These are phyloP conservation scores for Albula goreensis DNA, from an alignment of 2,113 vertebrate species.

Conservation along the genomic window DNA sequence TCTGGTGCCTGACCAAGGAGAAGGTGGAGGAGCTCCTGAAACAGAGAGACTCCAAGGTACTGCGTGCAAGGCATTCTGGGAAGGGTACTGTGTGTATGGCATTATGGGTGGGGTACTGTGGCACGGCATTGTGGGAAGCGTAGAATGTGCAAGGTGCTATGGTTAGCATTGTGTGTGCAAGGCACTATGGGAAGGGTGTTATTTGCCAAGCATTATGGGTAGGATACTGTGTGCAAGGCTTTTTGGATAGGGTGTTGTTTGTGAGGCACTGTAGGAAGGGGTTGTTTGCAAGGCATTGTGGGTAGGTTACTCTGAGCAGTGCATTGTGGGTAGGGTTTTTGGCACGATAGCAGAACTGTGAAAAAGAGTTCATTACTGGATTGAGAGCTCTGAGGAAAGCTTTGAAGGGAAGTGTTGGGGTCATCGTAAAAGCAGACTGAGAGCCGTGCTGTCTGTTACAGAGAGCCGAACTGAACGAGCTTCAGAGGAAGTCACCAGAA, in stretches of 20 bases:
- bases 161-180: neutral
- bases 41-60: slow-evolving; percentile 92
- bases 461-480: slow-evolving; percentile 83
- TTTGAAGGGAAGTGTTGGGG: neutral
- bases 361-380: too few species aligned
- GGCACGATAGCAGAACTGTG: too few species aligned
- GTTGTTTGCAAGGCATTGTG: neutral
- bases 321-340: too few species aligned
- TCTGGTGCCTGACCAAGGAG: slow-evolving; percentile 97
- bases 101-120: neutral
- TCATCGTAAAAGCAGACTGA: neutral
- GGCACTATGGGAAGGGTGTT: neutral
- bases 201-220: too few species aligned
- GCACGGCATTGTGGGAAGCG: neutral
- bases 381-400: neutral
- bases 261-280: neutral
- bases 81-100: neutral
- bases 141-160: neutral
- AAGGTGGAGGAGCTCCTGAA: slow-evolving; percentile 94
- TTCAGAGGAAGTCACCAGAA: slow-evolving; percentile 82
- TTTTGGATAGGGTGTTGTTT: neutral
- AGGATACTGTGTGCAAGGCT: slow-evolving; percentile 74
- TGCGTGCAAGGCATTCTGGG: slow-evolving; percentile 17
- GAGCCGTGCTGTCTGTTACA: slow-evolving; percentile 52
- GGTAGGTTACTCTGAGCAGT: neutral